A percentile compares a stretch with the other conserved stretches of the same genome.
Conservation (phyloP, 2,888 invertebrate species). For the Microctonus hyperodae region DNA sequence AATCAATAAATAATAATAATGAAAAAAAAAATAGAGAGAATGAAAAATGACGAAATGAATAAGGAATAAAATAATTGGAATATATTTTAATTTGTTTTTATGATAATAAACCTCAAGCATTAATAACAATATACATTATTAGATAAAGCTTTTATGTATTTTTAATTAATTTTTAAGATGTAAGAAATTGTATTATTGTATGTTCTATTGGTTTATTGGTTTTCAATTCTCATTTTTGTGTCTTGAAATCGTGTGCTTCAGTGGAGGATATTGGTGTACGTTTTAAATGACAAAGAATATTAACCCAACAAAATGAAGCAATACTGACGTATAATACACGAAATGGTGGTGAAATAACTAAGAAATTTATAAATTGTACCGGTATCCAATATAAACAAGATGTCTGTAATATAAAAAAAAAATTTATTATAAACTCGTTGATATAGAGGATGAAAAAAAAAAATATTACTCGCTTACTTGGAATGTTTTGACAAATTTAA, state of each 20-base stretch:
- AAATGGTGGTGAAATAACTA: conserved; percentile 73
- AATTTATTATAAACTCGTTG: background rate
- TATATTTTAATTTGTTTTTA: too few species aligned
- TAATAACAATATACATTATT: background rate
- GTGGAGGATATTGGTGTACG: conserved; percentile 29
- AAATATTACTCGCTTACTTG: conserved; percentile 49
- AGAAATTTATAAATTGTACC: conserved; percentile 80
- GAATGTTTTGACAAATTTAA: conserved; percentile 75
- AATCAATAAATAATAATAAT: conserved; percentile 18
- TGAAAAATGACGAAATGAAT: background rate
- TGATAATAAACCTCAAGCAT: background rate
- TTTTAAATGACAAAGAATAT: conserved; percentile 83
- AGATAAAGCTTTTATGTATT: conserved; percentile 2
- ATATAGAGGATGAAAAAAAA: background rate
- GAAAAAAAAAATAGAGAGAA: conserved; percentile 27
- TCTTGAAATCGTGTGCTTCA: background rate
- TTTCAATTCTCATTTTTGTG: conserved; percentile 11
- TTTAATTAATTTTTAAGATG: conserved; percentile 20
- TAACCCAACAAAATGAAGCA: conserved; percentile 84
- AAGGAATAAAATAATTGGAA: too few species aligned
- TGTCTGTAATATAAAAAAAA: conserved; percentile 65
- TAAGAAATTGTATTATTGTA: background rate
- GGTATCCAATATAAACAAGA: conserved; percentile 88
- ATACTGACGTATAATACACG: conserved; percentile 81
- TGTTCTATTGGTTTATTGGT: conserved; percentile 2